A percentile compares a stretch with the other conserved stretches of the same genome.
Evolutionary conservation across 2,888 invertebrate genomes (phyloP).

Genomic region (Acanthoscelides obtectus): DNA sequence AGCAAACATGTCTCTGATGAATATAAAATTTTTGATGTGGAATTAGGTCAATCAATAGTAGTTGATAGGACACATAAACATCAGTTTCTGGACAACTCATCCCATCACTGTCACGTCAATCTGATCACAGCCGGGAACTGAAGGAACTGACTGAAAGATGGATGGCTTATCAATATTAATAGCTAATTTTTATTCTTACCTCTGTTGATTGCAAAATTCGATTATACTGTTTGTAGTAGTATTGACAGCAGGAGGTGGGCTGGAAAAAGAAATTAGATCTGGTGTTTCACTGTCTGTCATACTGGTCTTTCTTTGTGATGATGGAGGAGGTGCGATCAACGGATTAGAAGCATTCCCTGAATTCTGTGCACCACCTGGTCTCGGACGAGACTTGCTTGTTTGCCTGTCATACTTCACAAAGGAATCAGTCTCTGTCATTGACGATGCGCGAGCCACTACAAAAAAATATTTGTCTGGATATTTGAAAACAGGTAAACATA

Average conservation of each 20-base stretch:
- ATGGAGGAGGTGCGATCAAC: conserved; percentile 49
- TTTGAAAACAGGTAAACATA: too few relatives aligned
- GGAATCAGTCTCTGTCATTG: conserved; percentile 43
- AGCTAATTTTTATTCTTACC: conserved; percentile 38
- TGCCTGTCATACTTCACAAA: conserved; percentile 40
- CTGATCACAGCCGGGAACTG: too few relatives aligned
- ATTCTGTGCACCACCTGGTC: conserved; percentile 53
- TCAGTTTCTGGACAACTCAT: too few relatives aligned
- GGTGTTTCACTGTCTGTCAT: conserved; percentile 45
- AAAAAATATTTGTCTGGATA: neutral
- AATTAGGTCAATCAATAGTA: too few relatives aligned
- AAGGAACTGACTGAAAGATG: too few relatives aligned
- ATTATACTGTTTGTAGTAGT: conserved; percentile 54
- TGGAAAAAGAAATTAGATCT: conserved; percentile 69
- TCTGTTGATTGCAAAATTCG: conserved; percentile 57
- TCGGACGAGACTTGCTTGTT: conserved; percentile 53
- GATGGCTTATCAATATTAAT: too few relatives aligned
- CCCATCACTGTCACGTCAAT: too few relatives aligned
- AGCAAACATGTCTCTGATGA: too few relatives aligned
- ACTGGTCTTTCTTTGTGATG: conserved; percentile 43
- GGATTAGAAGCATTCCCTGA: conserved; percentile 41
- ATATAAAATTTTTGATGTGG: too few relatives aligned
- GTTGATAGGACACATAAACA: too few relatives aligned
- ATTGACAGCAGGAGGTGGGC: conserved; percentile 49
- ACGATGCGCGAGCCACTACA: conserved; percentile 41